phyloP scores from a whole-genome alignment of 23 tunicate species.

The Halocynthia roretzi region DNA sequence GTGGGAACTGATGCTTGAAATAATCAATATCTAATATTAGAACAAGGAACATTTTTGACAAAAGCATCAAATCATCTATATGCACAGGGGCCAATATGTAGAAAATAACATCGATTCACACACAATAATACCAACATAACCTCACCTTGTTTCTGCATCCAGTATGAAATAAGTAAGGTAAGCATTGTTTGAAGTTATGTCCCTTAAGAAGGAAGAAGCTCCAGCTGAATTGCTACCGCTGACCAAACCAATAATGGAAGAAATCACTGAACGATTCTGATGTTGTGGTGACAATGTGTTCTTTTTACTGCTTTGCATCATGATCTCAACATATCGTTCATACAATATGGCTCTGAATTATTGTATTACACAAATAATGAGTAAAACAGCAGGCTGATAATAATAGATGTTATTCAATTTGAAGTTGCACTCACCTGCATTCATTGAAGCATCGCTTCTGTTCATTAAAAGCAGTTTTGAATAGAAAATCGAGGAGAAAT shows the following conservation, averaged over 20 bases:
- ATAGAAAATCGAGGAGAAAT: constrained; percentile 50
- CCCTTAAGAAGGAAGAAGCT: constrained; percentile 1
- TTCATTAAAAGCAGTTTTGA: constrained; percentile 33
- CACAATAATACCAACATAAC: no score
- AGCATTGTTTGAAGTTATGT: not conserved
- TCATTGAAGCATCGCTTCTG: constrained; percentile 33
- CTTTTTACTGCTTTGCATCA: constrained; percentile 4
- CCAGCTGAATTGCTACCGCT: constrained; percentile 12
- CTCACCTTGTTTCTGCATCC: constrained; percentile 1
- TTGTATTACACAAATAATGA: no score
- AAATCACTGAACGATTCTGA: constrained; percentile 26
- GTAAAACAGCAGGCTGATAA: no score
- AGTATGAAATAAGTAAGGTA: constrained; percentile 11
- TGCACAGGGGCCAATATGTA: no score
- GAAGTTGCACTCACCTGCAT: no score
- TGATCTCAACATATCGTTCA: constrained; percentile 1
- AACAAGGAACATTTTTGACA: no score
- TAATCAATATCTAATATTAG: no score
- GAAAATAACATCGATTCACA: no score
- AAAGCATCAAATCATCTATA: no score
- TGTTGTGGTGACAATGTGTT: constrained; percentile 7
- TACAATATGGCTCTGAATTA: not conserved
- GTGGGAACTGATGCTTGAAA: no score
- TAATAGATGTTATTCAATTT: no score
- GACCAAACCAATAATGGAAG: constrained; percentile 7